Evolutionary conservation across 2,113 vertebrate species (phyloP).

Genomic region (Neolamprologus cancellatus): DNA sequence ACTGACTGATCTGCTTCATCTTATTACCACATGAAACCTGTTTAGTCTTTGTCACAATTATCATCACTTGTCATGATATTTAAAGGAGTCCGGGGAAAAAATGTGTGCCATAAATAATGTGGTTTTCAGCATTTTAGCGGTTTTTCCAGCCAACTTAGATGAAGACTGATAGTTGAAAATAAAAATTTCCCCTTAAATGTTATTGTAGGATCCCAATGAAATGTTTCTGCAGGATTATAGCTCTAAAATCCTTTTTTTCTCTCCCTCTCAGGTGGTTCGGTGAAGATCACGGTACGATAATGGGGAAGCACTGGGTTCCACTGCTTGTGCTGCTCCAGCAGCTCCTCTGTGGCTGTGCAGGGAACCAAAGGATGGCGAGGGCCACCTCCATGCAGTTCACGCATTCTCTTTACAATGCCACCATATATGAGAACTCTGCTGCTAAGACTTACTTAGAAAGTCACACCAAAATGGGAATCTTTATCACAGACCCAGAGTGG

Average conservation of each 20-base stretch:
- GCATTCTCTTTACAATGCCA: conserved; percentile 84
- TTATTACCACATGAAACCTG: conserved; percentile 22
- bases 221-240: not conserved
- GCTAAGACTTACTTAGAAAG: conserved; percentile 93
- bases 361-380: conserved; percentile 69
- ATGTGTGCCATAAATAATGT: not conserved
- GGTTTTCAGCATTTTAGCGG: not conserved
- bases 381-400: conserved; percentile 80
- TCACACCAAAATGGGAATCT: conserved; percentile 92
- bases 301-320: conserved; percentile 79
- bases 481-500: conserved; percentile 79
- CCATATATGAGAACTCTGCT: conserved; percentile 96
- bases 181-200: not conserved
- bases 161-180: not conserved
- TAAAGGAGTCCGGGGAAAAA: not conserved
- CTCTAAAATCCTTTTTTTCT: not conserved
- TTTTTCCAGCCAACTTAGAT: not conserved
- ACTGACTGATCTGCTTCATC: conserved; percentile 7
- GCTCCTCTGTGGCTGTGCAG: conserved; percentile 75
- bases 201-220: not conserved
- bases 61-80: conserved; percentile 9
- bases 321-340: conserved; percentile 80
- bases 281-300: conserved; percentile 74
- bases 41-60: conserved; percentile 24
- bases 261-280: conserved; percentile 68